Evolutionary conservation across 2,113 vertebrate species (phyloP).

Genomic region (Plectropomus leopardus): DNA sequence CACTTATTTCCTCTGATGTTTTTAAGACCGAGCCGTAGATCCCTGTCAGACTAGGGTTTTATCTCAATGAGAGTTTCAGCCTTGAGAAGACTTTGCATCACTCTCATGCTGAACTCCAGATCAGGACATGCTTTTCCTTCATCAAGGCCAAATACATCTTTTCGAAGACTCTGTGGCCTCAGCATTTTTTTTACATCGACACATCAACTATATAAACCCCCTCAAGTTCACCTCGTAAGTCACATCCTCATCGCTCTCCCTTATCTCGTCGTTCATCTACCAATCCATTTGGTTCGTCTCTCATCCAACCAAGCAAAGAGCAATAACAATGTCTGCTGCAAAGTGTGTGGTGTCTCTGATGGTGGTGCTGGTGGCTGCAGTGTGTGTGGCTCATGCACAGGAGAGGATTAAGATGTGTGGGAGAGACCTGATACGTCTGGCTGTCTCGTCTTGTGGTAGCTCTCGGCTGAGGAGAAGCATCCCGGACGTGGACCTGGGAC

Average conservation of each 20-base stretch:
- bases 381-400: conserved; percentile 51
- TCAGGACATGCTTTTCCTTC: conserved; percentile 82
- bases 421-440: conserved; percentile 80
- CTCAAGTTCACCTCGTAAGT: conserved; percentile 14
- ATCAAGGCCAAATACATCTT: conserved; percentile 75
- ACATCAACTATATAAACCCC: conserved; percentile 74
- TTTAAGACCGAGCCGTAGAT: conserved; percentile 42
- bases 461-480: conserved; percentile 73
- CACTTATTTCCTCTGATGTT: background rate
- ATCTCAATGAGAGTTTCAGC: conserved; percentile 68
- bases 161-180: conserved; percentile 31
- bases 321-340: conserved; percentile 57
- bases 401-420: conserved; percentile 83
- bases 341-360: conserved; percentile 65
- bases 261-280: background rate
- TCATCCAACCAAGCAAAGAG: conserved; percentile 3
- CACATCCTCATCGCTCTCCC: background rate
- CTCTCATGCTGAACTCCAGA: conserved; percentile 51
- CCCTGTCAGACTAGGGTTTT: conserved; percentile 55
- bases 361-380: conserved; percentile 61
- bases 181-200: conserved; percentile 9
- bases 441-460: conserved; percentile 82
- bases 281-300: background rate
- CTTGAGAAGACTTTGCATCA: conserved; percentile 67
- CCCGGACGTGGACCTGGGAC: conserved; percentile 25